Conservation (phyloP, 2,797 vertebrate genomes). For the Molothrus aeneus region DNA sequence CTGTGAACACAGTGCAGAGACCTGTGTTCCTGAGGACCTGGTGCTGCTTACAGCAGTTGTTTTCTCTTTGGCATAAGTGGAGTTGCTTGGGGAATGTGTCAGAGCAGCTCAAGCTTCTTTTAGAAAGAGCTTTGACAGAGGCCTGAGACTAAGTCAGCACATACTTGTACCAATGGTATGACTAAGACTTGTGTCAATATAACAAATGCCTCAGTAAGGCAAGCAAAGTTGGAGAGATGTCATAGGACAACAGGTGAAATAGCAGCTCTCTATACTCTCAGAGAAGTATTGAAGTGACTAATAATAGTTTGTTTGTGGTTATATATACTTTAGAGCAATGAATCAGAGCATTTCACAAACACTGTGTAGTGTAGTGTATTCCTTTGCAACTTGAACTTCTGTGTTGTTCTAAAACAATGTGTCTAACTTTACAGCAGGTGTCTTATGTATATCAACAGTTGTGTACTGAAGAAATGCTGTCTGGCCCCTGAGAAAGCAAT, state of each 20-base stretch:
- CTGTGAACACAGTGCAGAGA: background rate
- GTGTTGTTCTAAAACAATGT: conserved; percentile 17
- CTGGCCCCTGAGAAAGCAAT: conserved; percentile 29
- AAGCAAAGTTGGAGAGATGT: background rate
- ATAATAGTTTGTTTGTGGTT: conserved; percentile 28
- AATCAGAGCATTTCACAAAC: conserved; percentile 47
- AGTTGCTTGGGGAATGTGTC: background rate
- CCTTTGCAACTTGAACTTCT: conserved; percentile 50
- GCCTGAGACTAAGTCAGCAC: background rate
- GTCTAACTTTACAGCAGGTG: conserved; percentile 47
- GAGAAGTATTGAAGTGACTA: background rate
- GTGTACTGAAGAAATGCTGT: conserved; percentile 25
- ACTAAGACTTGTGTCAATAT: background rate
- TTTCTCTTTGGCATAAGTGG: background rate
- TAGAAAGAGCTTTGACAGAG: background rate
- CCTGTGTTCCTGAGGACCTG: background rate
- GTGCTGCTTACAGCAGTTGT: background rate
- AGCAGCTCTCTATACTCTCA: background rate
- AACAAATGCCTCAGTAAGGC: background rate
- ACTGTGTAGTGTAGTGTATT: background rate
- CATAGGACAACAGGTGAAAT: background rate
- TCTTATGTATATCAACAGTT: conserved; percentile 40
- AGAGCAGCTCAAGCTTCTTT: background rate
- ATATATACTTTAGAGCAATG: background rate
- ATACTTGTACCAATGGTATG: background rate